phyloP scores from a whole-genome alignment of 2,888 invertebrate species.

The Ashinkailepas kermadecensis region DNA sequence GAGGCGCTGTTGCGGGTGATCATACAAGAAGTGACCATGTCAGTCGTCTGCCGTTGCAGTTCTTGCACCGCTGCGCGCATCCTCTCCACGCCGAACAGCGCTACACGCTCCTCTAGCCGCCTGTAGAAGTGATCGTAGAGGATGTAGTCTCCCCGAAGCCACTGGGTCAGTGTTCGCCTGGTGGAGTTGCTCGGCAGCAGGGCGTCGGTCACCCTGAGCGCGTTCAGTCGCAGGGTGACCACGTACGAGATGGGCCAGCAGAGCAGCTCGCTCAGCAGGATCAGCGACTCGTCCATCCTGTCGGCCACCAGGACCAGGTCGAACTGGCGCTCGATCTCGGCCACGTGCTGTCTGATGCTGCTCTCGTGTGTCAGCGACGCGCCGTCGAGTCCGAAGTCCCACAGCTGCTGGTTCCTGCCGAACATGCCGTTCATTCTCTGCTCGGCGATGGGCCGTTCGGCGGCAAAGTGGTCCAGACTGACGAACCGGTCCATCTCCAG shows the following conservation, averaged over 20 bases:
- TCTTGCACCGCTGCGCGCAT: slow-evolving; percentile 28
- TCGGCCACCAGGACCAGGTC: slow-evolving; percentile 39
- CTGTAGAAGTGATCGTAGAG: slow-evolving; percentile 30
- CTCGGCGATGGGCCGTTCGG: not conserved
- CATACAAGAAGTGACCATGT: not conserved
- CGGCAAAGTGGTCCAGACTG: slow-evolving; percentile 20
- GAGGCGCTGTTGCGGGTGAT: not conserved
- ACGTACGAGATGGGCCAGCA: slow-evolving; percentile 38
- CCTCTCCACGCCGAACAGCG: slow-evolving; percentile 25
- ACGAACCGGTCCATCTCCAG: slow-evolving; percentile 34
- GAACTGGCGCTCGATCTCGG: slow-evolving; percentile 37
- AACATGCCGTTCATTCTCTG: slow-evolving; percentile 31
- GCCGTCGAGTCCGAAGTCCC: slow-evolving; percentile 37
- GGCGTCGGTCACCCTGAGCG: slow-evolving; percentile 33
- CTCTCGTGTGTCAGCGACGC: slow-evolving; percentile 33
- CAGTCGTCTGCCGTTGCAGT: slow-evolving; percentile 10
- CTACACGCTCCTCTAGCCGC: slow-evolving; percentile 28
- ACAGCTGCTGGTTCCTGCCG: slow-evolving; percentile 40
- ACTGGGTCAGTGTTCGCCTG: slow-evolving; percentile 32
- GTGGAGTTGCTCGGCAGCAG: slow-evolving; percentile 32
- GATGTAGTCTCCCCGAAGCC: slow-evolving; percentile 31
- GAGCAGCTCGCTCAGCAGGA: slow-evolving; percentile 37
- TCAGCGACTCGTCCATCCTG: slow-evolving; percentile 38
- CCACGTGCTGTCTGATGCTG: slow-evolving; percentile 34
- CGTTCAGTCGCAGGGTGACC: slow-evolving; percentile 37